Conservation (phyloP, 1,140 invertebrate genomes). For the Lasioglossum baleicum region DNA sequence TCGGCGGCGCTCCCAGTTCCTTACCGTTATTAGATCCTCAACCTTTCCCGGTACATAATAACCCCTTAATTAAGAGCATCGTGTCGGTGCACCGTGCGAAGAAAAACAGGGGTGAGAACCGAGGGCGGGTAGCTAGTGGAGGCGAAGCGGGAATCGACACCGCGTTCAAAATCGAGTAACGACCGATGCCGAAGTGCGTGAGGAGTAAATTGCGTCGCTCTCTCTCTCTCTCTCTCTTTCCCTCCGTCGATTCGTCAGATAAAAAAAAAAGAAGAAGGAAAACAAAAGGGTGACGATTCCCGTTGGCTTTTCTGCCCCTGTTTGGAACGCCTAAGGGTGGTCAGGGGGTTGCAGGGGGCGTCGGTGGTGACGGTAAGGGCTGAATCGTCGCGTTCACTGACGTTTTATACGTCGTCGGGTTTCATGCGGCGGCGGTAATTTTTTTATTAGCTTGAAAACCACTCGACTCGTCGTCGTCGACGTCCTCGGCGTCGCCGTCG, state of each 20-base stretch:
- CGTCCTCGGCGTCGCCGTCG: constrained; percentile 49
- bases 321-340: constrained; percentile 15
- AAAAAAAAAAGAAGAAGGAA: constrained; percentile 17
- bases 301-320: constrained; percentile 49
- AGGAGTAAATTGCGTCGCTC: constrained; percentile 27
- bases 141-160: constrained; percentile 13
- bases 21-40: background rate
- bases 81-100: background rate
- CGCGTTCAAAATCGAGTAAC: constrained; percentile 38
- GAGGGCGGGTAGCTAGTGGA: background rate
- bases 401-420: constrained; percentile 70
- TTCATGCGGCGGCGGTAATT: constrained; percentile 72
- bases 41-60: background rate
- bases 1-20: too few species aligned
- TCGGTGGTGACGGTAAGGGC: constrained; percentile 14
- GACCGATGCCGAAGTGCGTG: constrained; percentile 24
- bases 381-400: constrained; percentile 58
- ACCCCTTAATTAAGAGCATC: background rate
- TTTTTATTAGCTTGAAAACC: constrained; percentile 77
- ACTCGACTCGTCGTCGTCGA: constrained; percentile 70
- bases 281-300: constrained; percentile 55
- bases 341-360: constrained; percentile 9
- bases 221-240: background rate
- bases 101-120: background rate
- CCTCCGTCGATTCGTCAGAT: background rate